A percentile compares a stretch with the other conserved stretches of the same genome.
phyloP scores from a whole-genome alignment of 1,140 invertebrate genomes.

The Lordiphosa collinella region DNA sequence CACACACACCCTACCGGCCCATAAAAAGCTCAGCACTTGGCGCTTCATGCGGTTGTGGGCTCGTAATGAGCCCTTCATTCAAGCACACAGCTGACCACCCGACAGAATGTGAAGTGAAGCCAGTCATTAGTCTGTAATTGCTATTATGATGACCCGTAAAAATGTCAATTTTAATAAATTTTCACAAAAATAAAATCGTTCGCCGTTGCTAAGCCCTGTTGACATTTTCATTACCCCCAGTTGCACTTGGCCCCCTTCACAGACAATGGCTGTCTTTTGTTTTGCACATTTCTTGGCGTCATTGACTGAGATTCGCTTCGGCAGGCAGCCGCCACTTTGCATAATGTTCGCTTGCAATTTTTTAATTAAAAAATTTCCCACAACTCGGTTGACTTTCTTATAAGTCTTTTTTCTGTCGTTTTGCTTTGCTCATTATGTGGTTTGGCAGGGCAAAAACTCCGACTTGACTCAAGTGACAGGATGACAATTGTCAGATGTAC shows the following conservation, averaged over 20 bases:
- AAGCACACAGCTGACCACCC: slow-evolving; percentile 8
- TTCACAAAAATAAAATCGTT: slow-evolving; percentile 34
- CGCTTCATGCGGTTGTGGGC: slow-evolving; percentile 4
- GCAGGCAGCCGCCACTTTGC: slow-evolving; percentile 31
- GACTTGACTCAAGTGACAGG: slow-evolving; percentile 54
- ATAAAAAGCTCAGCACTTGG: slow-evolving; percentile 8
- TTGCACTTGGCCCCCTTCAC: not conserved
- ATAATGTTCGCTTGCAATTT: slow-evolving; percentile 62
- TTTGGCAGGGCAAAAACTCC: slow-evolving; percentile 25
- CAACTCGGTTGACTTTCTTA: slow-evolving; percentile 49
- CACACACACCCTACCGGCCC: not conserved
- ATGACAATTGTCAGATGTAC: slow-evolving; percentile 61
- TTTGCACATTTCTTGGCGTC: slow-evolving; percentile 30
- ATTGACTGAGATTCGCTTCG: slow-evolving; percentile 45
- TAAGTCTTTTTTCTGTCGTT: not conserved
- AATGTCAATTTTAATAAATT: slow-evolving; percentile 71
- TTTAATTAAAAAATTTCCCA: slow-evolving; percentile 71
- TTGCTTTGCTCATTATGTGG: slow-evolving; percentile 54
- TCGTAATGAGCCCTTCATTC: slow-evolving; percentile 19
- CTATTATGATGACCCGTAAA: slow-evolving; percentile 48
- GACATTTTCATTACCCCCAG: slow-evolving; percentile 65
- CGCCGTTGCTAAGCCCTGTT: slow-evolving; percentile 41
- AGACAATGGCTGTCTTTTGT: slow-evolving; percentile 24
- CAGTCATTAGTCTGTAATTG: slow-evolving; percentile 44
- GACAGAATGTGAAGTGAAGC: not conserved